These are phyloP conservation scores for Epinephelus malabaricus DNA, from an alignment of 2,797 vertebrate species.

Conservation along the genomic window DNA sequence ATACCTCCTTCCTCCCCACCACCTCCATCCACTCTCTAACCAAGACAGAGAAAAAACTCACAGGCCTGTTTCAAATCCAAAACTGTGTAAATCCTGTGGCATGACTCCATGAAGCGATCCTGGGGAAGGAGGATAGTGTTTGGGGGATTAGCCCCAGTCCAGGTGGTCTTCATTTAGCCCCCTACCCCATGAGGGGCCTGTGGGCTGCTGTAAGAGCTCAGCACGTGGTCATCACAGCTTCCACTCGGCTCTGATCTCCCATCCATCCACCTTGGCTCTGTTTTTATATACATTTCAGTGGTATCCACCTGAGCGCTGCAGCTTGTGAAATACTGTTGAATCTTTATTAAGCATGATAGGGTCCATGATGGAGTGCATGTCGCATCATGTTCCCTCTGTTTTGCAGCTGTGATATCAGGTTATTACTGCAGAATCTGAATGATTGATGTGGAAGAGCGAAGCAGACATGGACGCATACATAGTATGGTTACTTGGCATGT, in stretches of 20 bases:
- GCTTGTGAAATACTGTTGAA: conserved; percentile 54
- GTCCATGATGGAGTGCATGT: conserved; percentile 41
- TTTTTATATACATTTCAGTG: conserved; percentile 27
- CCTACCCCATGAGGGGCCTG: conserved; percentile 63
- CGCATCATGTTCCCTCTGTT: conserved; percentile 35
- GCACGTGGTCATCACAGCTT: conserved; percentile 64
- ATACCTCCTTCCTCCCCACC: conserved; percentile 18
- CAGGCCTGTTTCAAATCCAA: conserved; percentile 75
- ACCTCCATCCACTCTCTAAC: conserved; percentile 34
- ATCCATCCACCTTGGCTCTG: conserved; percentile 26
- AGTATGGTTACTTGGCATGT: background rate
- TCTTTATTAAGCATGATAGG: conserved; percentile 51
- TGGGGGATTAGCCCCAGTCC: conserved; percentile 77
- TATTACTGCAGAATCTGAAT: conserved; percentile 11
- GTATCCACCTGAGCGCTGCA: conserved; percentile 34
- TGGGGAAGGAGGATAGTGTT: conserved; percentile 68
- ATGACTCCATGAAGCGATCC: conserved; percentile 71
- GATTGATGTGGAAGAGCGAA: conserved; percentile 7
- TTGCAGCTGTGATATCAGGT: conserved; percentile 32
- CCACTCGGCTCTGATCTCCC: conserved; percentile 38
- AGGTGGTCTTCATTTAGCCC: conserved; percentile 85
- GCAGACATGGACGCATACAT: background rate
- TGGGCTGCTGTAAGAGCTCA: conserved; percentile 62
- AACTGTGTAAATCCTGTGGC: conserved; percentile 75
- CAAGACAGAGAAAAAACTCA: conserved; percentile 32